Base-by-base conservation (phyloP, 2,888 invertebrate species). In the Nomada hirtipes region DNA sequence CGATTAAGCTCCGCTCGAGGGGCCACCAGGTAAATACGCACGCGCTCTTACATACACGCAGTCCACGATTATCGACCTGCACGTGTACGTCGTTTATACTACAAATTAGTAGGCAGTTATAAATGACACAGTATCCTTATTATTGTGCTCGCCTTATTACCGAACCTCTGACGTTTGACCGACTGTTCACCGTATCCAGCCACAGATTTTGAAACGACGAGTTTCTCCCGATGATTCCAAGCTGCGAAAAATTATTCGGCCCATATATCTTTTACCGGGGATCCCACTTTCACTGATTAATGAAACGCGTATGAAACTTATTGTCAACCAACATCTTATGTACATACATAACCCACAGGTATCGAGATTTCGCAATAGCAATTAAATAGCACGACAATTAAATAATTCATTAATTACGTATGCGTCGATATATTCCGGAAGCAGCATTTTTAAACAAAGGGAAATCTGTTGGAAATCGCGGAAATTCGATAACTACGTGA, bases 71-170 rank as follows among this genome's bases (percentile, higher is more conserved):
- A 80, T 83, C 79, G 80, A 75, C 76, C 75, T 82, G 88, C 85
- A 69, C 85, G 81, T 86, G 86, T 86, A 87, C 80, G 81, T 70
- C 88, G 83, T 86, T 86, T 87, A 87, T 83, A 83, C 83, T 86
- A 92, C 92, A 92, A 92, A 92, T 92, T 92, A 92, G 92, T 90
- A 88, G 91, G 90, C 91, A 91, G 92, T 92, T 92, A 92, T 92
- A 91, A 92, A 92, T 91, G 91, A 91, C 89, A 89, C 74, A 82
- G 84, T 84, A 73, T 87, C 85, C 88, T 88, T 79, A 86, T 89
- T 89, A 86, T 86, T 90, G 81, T 82, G 80, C 73, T 85, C 77
- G 75, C 70, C 86, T 89, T 88, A 85, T 88, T 89, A 85, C 78
- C 70, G 20, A 20, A 44, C 20, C 55, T 29, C 63, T 83, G 55